phyloP scores from a whole-genome alignment of 2,888 invertebrate genomes.

The Oscheius onirici region DNA sequence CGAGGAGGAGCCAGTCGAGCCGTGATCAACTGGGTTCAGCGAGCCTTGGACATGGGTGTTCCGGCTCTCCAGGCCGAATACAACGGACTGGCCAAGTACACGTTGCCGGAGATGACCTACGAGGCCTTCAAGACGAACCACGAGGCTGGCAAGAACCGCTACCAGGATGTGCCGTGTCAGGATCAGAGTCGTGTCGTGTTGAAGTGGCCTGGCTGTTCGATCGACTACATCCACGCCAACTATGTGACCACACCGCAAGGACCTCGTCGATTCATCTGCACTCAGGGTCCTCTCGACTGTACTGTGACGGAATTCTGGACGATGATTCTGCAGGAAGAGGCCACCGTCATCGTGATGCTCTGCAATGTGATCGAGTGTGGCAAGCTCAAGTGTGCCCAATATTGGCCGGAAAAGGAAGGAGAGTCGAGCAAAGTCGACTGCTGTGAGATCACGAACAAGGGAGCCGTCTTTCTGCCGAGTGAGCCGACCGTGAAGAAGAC shows the following conservation, averaged over 20 bases:
- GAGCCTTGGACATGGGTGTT: too few species aligned
- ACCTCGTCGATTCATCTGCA: constrained; percentile 57
- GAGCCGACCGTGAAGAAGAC: constrained; percentile 33
- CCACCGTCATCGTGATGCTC: constrained; percentile 48
- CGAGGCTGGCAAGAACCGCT: constrained; percentile 39
- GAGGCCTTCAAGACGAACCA: constrained; percentile 49
- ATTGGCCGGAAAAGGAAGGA: constrained; percentile 52
- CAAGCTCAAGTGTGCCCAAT: constrained; percentile 80
- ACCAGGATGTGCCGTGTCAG: constrained; percentile 60
- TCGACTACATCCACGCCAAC: constrained; percentile 62
- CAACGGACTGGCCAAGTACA: too few species aligned
- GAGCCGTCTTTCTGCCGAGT: neutral
- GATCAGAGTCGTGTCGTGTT: constrained; percentile 52
- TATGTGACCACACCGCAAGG: constrained; percentile 49
- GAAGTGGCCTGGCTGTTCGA: constrained; percentile 41
- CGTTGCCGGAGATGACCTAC: constrained; percentile 46
- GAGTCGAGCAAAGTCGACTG: constrained; percentile 25
- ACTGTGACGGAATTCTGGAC: constrained; percentile 50
- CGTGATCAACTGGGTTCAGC: too few species aligned
- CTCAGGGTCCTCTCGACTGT: constrained; percentile 52
- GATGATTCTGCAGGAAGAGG: constrained; percentile 45
- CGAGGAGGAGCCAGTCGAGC: too few species aligned
- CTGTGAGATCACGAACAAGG: constrained; percentile 12
- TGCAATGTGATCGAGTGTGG: constrained; percentile 57
- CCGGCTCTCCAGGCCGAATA: too few species aligned